Evolutionary conservation across 2,113 vertebrate species (phyloP).

Genomic region (Psittacula cyanocephala): DNA sequence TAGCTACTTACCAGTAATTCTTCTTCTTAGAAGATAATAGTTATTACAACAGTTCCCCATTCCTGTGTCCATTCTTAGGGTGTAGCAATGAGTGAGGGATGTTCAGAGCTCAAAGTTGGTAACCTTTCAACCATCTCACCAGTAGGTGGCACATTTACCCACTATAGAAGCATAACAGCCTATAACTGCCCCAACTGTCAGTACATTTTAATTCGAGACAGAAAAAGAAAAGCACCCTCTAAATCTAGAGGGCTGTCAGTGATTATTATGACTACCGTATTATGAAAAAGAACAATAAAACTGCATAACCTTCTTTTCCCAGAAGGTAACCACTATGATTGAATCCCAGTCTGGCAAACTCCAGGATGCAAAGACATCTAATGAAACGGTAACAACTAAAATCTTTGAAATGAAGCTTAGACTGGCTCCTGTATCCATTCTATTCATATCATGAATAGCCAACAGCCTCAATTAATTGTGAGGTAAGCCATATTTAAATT

Average conservation of each 20-base stretch:
- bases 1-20: background rate
- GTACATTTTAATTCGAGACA: background rate
- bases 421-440: background rate
- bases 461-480: background rate
- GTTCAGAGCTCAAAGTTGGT: background rate
- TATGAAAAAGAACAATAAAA: background rate
- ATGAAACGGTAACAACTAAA: background rate
- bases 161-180: conserved; percentile 7
- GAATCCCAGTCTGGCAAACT: background rate
- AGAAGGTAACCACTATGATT: background rate
- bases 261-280: background rate
- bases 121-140: conserved; percentile 22
- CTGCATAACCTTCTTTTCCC: background rate
- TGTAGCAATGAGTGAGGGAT: conserved; percentile 16
- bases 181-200: conserved; percentile 14
- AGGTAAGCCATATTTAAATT: background rate
- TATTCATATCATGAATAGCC: background rate
- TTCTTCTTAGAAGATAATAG: background rate
- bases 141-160: conserved; percentile 52
- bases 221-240: background rate
- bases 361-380: background rate
- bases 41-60: background rate
- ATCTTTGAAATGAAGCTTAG: background rate
- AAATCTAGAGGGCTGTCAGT: background rate
- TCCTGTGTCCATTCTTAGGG: background rate